These are phyloP conservation scores for Acleris sparsana DNA, from an alignment of 2,888 invertebrate species.

Conservation along the genomic window DNA sequence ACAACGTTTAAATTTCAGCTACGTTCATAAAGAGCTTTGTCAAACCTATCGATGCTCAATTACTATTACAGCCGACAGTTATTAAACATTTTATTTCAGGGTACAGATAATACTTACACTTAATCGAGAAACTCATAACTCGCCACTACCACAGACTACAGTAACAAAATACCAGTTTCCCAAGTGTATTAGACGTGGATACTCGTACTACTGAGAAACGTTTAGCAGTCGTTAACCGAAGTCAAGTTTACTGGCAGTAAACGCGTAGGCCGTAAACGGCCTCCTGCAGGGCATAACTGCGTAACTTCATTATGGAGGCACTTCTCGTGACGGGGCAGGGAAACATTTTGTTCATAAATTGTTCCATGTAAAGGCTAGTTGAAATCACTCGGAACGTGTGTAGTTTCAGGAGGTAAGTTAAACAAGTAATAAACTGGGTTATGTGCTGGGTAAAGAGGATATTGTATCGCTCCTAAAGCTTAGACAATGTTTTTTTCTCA, in stretches of 20 bases:
- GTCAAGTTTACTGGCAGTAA: slow-evolving; percentile 70
- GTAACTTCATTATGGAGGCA: slow-evolving; percentile 65
- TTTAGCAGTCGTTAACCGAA: slow-evolving; percentile 62
- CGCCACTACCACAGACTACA: background rate
- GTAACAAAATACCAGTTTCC: slow-evolving; percentile 4
- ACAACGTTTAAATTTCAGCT: too few species aligned
- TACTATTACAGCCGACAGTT: too few species aligned
- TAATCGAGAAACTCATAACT: background rate
- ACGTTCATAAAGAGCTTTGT: too few species aligned
- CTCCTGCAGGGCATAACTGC: slow-evolving; percentile 58
- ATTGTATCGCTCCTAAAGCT: background rate
- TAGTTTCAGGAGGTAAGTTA: slow-evolving; percentile 9
- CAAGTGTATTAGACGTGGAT: slow-evolving; percentile 42
- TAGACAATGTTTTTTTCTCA: too few species aligned
- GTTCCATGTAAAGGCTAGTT: slow-evolving; percentile 34
- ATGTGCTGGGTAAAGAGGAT: background rate
- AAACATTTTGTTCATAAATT: slow-evolving; percentile 35
- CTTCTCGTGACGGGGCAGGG: slow-evolving; percentile 34
- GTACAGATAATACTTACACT: too few species aligned
- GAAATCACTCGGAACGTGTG: slow-evolving; percentile 15
- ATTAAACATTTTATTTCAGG: too few species aligned
- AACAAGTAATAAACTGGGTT: slow-evolving; percentile 4
- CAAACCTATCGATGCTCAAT: too few species aligned
- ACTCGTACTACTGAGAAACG: slow-evolving; percentile 50
- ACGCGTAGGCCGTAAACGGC: slow-evolving; percentile 63